phyloP scores from a whole-genome alignment of 2,113 vertebrate genomes.

The Damaliscus lunatus region DNA sequence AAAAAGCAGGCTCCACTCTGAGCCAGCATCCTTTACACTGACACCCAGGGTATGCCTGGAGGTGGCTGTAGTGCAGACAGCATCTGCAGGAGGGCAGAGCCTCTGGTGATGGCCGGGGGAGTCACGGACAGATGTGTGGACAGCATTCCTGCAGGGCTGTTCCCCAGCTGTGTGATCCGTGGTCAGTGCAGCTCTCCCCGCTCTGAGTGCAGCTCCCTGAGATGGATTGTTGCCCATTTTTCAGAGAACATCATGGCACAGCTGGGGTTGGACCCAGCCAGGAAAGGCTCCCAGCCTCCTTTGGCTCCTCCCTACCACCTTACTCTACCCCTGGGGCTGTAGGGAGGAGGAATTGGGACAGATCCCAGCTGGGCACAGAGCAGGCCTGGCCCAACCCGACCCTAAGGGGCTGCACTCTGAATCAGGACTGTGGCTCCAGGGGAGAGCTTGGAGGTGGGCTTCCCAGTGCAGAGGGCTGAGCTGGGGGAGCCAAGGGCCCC shows the following conservation, averaged over 20 bases:
- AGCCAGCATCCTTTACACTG: background rate
- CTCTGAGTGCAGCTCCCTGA: background rate
- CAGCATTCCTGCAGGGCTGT: rapidly evolving
- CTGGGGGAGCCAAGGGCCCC: background rate
- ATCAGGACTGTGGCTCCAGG: background rate
- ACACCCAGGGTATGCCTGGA: background rate
- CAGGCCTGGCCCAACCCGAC: background rate
- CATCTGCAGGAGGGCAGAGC: background rate
- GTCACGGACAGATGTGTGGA: rapidly evolving
- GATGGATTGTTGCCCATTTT: background rate
- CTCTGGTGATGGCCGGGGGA: background rate
- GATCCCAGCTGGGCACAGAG: background rate
- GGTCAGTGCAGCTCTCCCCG: rapidly evolving
- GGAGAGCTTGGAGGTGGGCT: background rate
- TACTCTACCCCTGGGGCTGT: background rate
- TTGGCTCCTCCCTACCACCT: rapidly evolving
- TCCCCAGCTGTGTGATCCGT: background rate
- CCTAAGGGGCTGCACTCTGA: rapidly evolving
- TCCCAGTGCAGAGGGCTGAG: background rate
- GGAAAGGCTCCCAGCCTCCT: rapidly evolving
- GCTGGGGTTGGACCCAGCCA: rapidly evolving
- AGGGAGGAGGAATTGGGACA: background rate
- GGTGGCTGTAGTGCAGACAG: rapidly evolving
- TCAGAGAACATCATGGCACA: rapidly evolving
- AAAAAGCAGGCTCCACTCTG: background rate